Evolutionary conservation across 2,113 vertebrate genomes (phyloP).

Genomic region (Machaerirhynchus nigripectus): DNA sequence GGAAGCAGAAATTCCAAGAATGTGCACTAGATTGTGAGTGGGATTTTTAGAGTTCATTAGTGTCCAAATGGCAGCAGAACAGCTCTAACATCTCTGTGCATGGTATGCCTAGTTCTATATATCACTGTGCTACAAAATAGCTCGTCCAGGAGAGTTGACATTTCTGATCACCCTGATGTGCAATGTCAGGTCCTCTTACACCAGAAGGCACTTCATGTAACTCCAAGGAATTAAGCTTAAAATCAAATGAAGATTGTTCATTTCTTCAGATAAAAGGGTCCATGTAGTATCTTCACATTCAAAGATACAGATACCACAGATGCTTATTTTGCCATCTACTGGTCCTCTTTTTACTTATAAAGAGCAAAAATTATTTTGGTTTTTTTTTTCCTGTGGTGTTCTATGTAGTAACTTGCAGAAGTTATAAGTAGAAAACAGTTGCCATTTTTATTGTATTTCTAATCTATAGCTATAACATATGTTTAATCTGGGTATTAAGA

Average conservation of each 20-base stretch:
- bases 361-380: rapidly evolving
- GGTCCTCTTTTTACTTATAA: neutral
- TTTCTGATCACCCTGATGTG: neutral
- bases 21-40: neutral
- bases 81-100: neutral
- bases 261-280: neutral
- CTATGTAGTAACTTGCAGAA: neutral
- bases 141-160: neutral
- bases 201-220: neutral
- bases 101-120: neutral
- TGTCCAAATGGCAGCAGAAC: neutral
- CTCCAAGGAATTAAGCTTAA: neutral
- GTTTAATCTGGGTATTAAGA: neutral
- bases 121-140: neutral
- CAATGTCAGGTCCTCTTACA: neutral
- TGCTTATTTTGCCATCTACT: neutral
- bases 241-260: neutral
- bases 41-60: neutral
- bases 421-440: neutral
- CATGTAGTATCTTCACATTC: neutral
- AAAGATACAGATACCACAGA: neutral
- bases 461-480: neutral
- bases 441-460: neutral
- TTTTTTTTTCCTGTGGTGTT: neutral
- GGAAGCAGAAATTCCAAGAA: neutral